These are phyloP conservation scores for Synaphobranchus kaupii DNA, from an alignment of 2,797 vertebrate genomes.

Conservation along the genomic window DNA sequence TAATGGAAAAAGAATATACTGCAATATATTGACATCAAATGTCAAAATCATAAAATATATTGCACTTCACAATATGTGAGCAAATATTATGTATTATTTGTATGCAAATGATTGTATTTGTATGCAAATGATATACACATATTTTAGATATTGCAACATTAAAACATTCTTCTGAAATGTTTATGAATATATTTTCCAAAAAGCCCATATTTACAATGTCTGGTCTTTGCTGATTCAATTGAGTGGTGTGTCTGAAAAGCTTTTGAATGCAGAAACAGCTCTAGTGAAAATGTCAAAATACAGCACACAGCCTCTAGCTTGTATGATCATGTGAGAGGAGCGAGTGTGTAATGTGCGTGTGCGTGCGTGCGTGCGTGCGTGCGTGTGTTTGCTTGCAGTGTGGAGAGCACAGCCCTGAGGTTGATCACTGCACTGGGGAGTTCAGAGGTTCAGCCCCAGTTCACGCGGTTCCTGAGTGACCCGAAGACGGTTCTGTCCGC, in stretches of 20 bases:
- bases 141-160: too few species aligned
- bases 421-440: conserved; percentile 95
- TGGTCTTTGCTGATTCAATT: neutral
- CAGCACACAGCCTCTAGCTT: neutral
- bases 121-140: too few species aligned
- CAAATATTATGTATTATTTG: too few species aligned
- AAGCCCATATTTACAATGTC: neutral
- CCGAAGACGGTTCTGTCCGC: conserved; percentile 95
- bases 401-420: conserved; percentile 94
- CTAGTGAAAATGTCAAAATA: neutral
- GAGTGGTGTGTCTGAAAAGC: neutral
- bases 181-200: neutral
- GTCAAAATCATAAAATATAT: too few species aligned
- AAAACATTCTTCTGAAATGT: neutral
- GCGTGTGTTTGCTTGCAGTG: conserved; percentile 66
- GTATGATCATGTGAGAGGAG: neutral
- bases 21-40: too few species aligned
- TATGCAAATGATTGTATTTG: too few species aligned
- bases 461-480: conserved; percentile 95
- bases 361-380: neutral
- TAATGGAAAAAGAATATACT: too few species aligned
- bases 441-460: conserved; percentile 96
- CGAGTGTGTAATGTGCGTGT: neutral
- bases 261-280: neutral
- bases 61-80: too few species aligned